Evolutionary conservation across 2,113 vertebrate genomes (phyloP).

Genomic region (Azemiops feae): DNA sequence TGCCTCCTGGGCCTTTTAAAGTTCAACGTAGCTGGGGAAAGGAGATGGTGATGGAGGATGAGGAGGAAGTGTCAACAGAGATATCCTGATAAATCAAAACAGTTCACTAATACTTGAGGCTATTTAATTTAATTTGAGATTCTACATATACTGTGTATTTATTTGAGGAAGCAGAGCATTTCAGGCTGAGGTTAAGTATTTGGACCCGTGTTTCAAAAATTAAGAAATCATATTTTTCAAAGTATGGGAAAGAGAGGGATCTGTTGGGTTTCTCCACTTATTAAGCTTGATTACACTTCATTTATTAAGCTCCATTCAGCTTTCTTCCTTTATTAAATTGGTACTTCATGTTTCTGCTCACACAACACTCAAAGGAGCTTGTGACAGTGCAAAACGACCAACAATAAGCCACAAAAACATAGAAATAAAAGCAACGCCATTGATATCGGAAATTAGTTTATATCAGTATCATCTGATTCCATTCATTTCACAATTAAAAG

Average conservation of each 20-base stretch:
- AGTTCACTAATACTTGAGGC: not conserved
- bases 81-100: slow-evolving; percentile 41
- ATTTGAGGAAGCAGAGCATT: not conserved
- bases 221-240: not conserved
- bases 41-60: not conserved
- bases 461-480: not conserved
- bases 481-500: not conserved
- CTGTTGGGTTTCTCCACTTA: not conserved
- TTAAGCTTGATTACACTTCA: not conserved
- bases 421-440: not conserved
- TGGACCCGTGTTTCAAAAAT: not conserved
- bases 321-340: not conserved
- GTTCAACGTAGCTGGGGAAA: slow-evolving; percentile 75
- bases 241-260: not conserved
- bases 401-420: not conserved
- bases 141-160: not conserved
- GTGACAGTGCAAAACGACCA: not conserved
- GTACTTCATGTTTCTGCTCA: not conserved
- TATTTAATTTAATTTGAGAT: not conserved
- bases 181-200: not conserved
- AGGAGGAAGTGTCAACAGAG: slow-evolving; percentile 43
- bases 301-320: not conserved
- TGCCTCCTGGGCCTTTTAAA: slow-evolving; percentile 84
- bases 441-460: not conserved
- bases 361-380: not conserved